These are phyloP conservation scores for Daboia siamensis DNA, from an alignment of 2,113 vertebrate genomes.

Conservation along the genomic window DNA sequence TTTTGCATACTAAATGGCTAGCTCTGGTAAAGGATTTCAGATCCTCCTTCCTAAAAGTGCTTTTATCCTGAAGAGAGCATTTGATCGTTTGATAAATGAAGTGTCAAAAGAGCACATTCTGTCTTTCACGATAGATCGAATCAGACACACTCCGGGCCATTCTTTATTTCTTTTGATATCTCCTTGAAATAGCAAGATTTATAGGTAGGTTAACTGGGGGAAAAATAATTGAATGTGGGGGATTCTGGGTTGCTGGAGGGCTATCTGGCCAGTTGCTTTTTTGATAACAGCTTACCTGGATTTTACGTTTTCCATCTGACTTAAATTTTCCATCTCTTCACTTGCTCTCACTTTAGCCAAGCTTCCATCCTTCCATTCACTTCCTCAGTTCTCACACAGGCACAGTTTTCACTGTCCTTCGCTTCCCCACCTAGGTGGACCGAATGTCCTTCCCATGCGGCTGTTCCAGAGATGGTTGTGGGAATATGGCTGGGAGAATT, in stretches of 20 bases:
- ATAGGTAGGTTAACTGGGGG: not conserved
- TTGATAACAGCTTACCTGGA: not conserved
- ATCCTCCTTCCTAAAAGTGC: not conserved
- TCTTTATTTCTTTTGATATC: not conserved
- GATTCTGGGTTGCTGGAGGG: not conserved
- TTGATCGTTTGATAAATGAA: not conserved
- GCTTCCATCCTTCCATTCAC: not conserved
- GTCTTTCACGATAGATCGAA: not conserved
- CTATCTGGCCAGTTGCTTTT: not conserved
- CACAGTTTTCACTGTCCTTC: not conserved
- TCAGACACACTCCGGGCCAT: not conserved
- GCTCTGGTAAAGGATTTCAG: not conserved
- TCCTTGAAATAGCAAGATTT: not conserved
- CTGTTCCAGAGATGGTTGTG: constrained; percentile 92
- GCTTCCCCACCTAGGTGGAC: constrained; percentile 80
- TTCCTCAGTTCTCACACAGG: not conserved
- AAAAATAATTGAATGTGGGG: not conserved
- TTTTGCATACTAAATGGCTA: not conserved
- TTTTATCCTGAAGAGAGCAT: not conserved
- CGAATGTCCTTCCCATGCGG: constrained; percentile 96
- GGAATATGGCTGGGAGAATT: constrained; percentile 86
- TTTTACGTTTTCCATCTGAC: not conserved
- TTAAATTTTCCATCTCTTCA: not conserved
- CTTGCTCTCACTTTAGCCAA: not conserved
- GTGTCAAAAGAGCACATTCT: not conserved